Conservation (phyloP, 1,140 invertebrate genomes). For the Physella acuta region DNA sequence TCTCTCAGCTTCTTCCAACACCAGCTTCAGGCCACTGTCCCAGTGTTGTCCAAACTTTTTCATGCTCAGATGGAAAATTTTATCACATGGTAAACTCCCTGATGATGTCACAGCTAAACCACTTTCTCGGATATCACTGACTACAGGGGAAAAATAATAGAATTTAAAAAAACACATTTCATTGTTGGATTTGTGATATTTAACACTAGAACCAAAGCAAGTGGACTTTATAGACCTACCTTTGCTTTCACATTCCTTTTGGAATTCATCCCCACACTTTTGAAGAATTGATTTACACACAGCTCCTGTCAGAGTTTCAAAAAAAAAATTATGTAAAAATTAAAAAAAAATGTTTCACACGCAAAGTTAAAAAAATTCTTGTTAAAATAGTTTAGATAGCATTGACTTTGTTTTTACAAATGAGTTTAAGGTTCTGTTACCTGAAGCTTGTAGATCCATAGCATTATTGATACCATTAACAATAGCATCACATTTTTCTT, state of each 20-base stretch:
- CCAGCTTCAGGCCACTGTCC: not conserved
- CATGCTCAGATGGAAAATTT: not conserved
- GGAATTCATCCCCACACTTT: slow-evolving; percentile 4
- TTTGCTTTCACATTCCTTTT: slow-evolving; percentile 11
- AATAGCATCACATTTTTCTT: slow-evolving; percentile 17
- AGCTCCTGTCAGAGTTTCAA: not conserved
- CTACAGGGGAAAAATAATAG: not conserved
- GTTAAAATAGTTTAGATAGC: too few species aligned
- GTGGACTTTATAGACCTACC: too few species aligned
- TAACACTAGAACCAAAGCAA: too few species aligned
- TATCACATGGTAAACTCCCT: not conserved
- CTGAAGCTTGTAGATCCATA: slow-evolving; percentile 9
- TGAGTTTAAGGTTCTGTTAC: too few species aligned
- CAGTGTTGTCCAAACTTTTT: not conserved
- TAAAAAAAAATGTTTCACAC: too few species aligned
- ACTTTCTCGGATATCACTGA: not conserved
- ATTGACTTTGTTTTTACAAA: too few species aligned
- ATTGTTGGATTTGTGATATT: too few species aligned
- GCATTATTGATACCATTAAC: not conserved
- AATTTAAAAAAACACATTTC: too few species aligned
- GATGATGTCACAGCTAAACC: not conserved
- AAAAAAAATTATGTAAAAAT: not conserved
- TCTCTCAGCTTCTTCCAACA: not conserved
- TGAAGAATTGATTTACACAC: not conserved
- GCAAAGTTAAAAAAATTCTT: too few species aligned